Conservation (phyloP, 2,888 invertebrate genomes). For the Cryptus viduatorius region DNA sequence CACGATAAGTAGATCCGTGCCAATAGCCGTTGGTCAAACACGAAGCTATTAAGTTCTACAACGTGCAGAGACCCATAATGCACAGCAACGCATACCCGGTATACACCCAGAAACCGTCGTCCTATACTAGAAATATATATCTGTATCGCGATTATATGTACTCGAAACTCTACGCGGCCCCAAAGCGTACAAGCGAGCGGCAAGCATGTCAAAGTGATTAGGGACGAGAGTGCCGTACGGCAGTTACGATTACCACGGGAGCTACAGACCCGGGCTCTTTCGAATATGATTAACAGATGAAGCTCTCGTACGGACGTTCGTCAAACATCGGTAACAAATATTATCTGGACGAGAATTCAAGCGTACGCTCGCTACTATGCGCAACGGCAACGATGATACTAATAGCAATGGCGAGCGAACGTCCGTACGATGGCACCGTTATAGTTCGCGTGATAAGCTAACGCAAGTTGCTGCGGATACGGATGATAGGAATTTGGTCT, state of each 20-base stretch:
- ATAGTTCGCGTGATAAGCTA: neutral
- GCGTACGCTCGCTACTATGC: neutral
- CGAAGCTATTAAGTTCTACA: slow-evolving; percentile 35
- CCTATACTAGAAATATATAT: slow-evolving; percentile 10
- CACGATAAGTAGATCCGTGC: slow-evolving; percentile 48
- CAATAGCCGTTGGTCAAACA: slow-evolving; percentile 54
- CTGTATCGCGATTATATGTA: neutral
- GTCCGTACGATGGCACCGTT: neutral
- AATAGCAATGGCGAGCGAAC: slow-evolving; percentile 43
- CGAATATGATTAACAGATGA: slow-evolving; percentile 46
- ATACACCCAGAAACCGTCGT: neutral
- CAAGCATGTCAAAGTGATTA: slow-evolving; percentile 38
- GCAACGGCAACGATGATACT: slow-evolving; percentile 44
- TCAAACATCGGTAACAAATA: slow-evolving; percentile 60
- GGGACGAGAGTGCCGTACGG: slow-evolving; percentile 15
- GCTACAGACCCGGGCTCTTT: neutral
- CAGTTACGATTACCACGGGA: slow-evolving; percentile 38
- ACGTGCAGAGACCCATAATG: slow-evolving; percentile 9
- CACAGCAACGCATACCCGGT: neutral
- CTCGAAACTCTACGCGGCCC: neutral
- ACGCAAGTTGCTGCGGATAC: slow-evolving; percentile 2
- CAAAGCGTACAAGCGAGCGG: slow-evolving; percentile 3
- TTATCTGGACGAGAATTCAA: slow-evolving; percentile 32
- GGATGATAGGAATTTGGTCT: slow-evolving; percentile 23
- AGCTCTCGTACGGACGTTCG: slow-evolving; percentile 47